Evolutionary conservation across 2,113 vertebrate species (phyloP), one percentile per base, ranked within the genome.

Genomic region (Athene cunicularia): DNA sequence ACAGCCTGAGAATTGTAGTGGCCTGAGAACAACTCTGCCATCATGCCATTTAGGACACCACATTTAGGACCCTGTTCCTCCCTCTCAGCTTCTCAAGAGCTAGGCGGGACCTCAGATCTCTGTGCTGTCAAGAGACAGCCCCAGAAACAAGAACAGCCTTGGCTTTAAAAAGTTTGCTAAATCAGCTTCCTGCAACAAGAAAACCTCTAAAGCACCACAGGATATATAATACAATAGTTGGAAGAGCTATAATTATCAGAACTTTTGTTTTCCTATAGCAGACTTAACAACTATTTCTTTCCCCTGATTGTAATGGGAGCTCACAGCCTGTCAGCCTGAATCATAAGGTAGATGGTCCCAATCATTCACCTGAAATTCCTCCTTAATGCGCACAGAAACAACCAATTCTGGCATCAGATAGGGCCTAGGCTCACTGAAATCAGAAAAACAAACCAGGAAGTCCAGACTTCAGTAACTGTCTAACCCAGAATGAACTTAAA

Each of bases 171-270:
- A 70, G 58, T 67, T 75, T 67, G 56, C 76, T 72, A 16, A 53
- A 79, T 56, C 79, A 91, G 73, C 80, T 97, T 97, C 94, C 94
- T 96, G 92, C 50, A 90, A 77, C 8, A 75, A 92, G 64, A 92
- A 96, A 96, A 84, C 24, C 83, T 56, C 76, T 30, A 43, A 75
- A 59, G 49, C 56, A 92, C 70, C 58, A 95, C 93, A 95, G 95
- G 95, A 97, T 97, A 91, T 85, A 68, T 64, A 93, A 91, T 1
- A 96, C 86, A 97, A 97, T 96, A 95, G 72, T 97, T 96, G 80
- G 95, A 96, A 95, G 80, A 95, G 93, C 91, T 97, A 94, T 94
- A 95, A 95, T 96, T 97, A 93, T 66, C 88, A 88, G 45, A 60
- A 82, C 64, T 72, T 95, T 87, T 93, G 58, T 84, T 88, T 90